Base-by-base conservation (phyloP, 2,888 invertebrate species). In the Aradus depressus region DNA sequence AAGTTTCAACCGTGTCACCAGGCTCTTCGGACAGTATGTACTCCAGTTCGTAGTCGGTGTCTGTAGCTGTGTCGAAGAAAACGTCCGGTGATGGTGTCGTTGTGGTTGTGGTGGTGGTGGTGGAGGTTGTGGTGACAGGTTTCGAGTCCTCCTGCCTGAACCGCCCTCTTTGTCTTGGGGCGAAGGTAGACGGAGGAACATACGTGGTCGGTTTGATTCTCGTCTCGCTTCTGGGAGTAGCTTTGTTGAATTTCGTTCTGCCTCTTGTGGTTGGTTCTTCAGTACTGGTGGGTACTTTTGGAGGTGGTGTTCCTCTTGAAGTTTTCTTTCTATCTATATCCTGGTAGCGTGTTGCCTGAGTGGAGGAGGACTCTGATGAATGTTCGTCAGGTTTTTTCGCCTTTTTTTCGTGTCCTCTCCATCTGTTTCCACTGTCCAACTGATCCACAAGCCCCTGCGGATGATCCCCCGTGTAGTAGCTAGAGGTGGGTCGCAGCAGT, bases 381-480 rank as follows among this genome's bases (percentile, higher is more conserved):
- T 37, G 18, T 14, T 47, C 47, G 18, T 47, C 47, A 12, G 47
- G 37, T 10, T 22, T 28, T 47, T 38, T 47, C 8, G 21, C 37
- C 42, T 35, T 41, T 32, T 41, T 43, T 37, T 44, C 38, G 28
- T 42, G 43, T 38, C 45, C 22, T 43, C 57, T 50, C 60, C 60
- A 57, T 39, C 59, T 52, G 48, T 58, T 56, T 18, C 51, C 18
- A 26, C 57, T 48, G 42, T 57, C 52, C 10, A 57, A 50, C 42
- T 57, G 57, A 44, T 56, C 57, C 22, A 54, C 28, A 19, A 58
- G 42, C 10, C 55, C 56, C 37, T 55, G 55, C 6, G 59, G 57
- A n/a, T 50, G 52, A 16, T 59, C 47, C 16, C 47, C 35, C 44
- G 48, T 52, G 45, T 53, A 52, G 48, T 71, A 60, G 38, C 66